A percentile compares a stretch with the other conserved stretches of the same genome.
phyloP scores from a whole-genome alignment of 2,797 vertebrate species.

The Otolemur crassicaudatus region DNA sequence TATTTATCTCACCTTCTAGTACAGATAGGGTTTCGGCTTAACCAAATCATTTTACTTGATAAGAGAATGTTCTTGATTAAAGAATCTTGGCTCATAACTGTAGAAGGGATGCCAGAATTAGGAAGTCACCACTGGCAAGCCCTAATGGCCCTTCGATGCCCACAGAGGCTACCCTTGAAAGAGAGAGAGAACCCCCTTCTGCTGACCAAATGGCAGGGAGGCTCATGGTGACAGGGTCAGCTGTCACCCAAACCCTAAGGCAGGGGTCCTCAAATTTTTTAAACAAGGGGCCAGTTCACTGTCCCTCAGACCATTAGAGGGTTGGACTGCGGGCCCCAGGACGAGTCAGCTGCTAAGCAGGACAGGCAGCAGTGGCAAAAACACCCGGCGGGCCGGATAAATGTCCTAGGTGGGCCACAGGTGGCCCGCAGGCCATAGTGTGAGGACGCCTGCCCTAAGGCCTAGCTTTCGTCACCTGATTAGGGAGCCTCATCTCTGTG shows the following conservation, averaged over 20 bases:
- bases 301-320: no score
- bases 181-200: neutral
- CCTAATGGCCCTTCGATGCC: rapidly evolving
- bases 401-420: no score
- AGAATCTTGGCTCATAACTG: rapidly evolving
- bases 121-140: neutral
- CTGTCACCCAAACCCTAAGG: rapidly evolving
- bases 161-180: neutral
- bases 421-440: no score
- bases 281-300: no score
- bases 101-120: neutral
- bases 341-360: no score
- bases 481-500: neutral
- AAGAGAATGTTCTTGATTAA: rapidly evolving
- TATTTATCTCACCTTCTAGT: neutral
- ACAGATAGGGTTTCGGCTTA: neutral
- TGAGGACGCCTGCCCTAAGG: rapidly evolving
- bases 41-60: neutral
- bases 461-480: rapidly evolving
- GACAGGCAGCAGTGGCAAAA: no score
- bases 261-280: no score
- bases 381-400: no score
- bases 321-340: no score
- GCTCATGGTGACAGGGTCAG: neutral
- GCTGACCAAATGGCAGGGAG: neutral